phyloP scores from a whole-genome alignment of 2,113 vertebrate species.

The Platysternon megacephalum region DNA sequence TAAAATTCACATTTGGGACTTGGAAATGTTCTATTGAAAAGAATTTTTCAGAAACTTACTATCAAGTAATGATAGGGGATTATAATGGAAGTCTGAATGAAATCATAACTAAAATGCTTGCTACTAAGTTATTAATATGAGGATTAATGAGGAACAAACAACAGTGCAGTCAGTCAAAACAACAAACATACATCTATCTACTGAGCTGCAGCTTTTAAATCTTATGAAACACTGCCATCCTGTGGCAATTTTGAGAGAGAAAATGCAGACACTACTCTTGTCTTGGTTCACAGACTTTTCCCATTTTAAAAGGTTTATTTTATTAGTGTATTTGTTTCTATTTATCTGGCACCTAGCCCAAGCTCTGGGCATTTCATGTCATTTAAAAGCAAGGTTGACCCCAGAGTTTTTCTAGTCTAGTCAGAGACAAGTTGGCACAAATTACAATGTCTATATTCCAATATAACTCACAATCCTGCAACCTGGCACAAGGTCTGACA shows the following conservation, averaged over 20 bases:
- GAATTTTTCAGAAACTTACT: neutral
- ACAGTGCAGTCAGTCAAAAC: neutral
- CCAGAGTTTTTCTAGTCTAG: neutral
- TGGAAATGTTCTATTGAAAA: neutral
- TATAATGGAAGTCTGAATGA: neutral
- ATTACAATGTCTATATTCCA: neutral
- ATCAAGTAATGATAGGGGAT: accelerated
- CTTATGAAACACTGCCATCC: conserved; percentile 54
- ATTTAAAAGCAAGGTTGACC: conserved; percentile 9
- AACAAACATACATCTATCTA: neutral
- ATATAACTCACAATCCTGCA: neutral
- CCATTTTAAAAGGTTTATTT: neutral
- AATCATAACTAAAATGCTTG: neutral
- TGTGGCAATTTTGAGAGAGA: conserved; percentile 26
- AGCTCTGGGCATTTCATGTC: neutral
- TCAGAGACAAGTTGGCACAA: neutral
- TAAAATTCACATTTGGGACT: neutral
- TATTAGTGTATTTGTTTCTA: conserved; percentile 1
- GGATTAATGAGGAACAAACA: neutral
- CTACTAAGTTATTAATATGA: neutral
- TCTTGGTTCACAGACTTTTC: neutral
- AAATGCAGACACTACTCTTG: neutral
- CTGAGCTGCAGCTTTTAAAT: neutral
- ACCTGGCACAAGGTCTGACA: neutral
- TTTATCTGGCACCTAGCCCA: neutral